These are phyloP conservation scores for Nothobranchius furzeri DNA, from an alignment of 2,113 vertebrate genomes.

Conservation along the genomic window DNA sequence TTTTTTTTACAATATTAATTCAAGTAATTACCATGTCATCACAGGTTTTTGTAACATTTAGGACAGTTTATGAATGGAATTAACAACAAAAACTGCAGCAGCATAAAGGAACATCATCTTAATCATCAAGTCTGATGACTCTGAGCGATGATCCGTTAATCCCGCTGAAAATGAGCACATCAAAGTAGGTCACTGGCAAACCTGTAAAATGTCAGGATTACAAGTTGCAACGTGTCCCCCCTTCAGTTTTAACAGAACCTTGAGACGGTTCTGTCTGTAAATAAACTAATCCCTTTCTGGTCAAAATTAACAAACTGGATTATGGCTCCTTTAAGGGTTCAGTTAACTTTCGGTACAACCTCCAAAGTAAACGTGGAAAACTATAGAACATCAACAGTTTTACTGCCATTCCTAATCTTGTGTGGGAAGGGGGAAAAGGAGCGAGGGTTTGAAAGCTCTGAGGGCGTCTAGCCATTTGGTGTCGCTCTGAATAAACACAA, in stretches of 20 bases:
- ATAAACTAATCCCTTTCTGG: not conserved
- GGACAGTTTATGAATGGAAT: slow-evolving; percentile 36
- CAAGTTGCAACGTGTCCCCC: not conserved
- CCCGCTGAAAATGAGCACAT: slow-evolving; percentile 66
- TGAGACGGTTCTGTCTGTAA: not conserved
- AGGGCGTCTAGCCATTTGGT: slow-evolving; percentile 74
- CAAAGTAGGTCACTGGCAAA: slow-evolving; percentile 47
- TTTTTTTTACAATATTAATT: no score
- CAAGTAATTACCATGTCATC: no score
- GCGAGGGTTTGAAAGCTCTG: slow-evolving; percentile 21
- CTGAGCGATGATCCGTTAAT: slow-evolving; percentile 53
- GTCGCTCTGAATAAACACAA: slow-evolving; percentile 77
- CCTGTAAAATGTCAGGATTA: slow-evolving; percentile 3
- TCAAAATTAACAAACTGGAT: no score
- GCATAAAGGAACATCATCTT: slow-evolving; percentile 27
- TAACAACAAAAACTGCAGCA: slow-evolving; percentile 42
- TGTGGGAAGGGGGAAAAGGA: slow-evolving; percentile 16
- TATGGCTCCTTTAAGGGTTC: no score
- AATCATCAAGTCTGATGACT: slow-evolving; percentile 59
- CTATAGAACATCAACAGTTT: not conserved
- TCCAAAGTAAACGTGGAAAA: not conserved
- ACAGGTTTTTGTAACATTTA: no score
- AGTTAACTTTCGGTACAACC: no score
- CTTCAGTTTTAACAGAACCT: not conserved
- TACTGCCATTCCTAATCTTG: not conserved